A percentile compares a stretch with the other conserved stretches of the same genome.
phyloP scores from a whole-genome alignment of 1,140 invertebrate genomes.

The Vanessa tameamea region DNA sequence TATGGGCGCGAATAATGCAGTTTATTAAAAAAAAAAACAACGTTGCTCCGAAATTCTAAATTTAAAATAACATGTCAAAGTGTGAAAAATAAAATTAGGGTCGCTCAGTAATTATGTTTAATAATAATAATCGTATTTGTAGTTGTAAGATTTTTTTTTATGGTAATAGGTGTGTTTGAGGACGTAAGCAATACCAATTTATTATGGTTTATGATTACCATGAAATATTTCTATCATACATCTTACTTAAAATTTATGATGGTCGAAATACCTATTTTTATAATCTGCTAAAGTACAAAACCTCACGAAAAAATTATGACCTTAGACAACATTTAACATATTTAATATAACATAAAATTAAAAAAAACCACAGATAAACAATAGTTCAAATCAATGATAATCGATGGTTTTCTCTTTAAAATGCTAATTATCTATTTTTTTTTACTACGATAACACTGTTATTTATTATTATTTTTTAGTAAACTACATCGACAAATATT shows the following conservation, averaged over 20 bases:
- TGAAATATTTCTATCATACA: slow-evolving; percentile 2
- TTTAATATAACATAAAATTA: too few species aligned
- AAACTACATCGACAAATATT: background rate
- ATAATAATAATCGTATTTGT: too few species aligned
- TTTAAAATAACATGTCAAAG: background rate
- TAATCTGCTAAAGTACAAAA: too few species aligned
- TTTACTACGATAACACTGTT: background rate
- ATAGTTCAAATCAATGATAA: too few species aligned
- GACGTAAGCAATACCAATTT: background rate
- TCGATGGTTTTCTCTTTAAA: background rate
- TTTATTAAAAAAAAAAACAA: slow-evolving; percentile 28
- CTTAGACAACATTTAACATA: too few species aligned
- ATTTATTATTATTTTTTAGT: background rate
- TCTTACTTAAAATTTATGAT: background rate
- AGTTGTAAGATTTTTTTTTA: slow-evolving; percentile 9
- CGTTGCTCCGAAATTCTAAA: slow-evolving; percentile 5
- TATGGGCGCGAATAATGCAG: slow-evolving; percentile 37
- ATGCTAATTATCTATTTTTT: too few species aligned
- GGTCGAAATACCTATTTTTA: background rate
- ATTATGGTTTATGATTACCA: slow-evolving; percentile 2
- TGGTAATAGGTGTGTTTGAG: background rate
- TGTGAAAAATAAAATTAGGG: slow-evolving; percentile 13
- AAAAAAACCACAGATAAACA: too few species aligned
- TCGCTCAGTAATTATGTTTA: background rate
- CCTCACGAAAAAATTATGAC: too few species aligned